Percentiles rank a stretch among this genome's conserved stretches.
These are phyloP conservation scores for Ploceus nigricollis DNA, from an alignment of 2,113 vertebrate genomes.

Conservation along the genomic window DNA sequence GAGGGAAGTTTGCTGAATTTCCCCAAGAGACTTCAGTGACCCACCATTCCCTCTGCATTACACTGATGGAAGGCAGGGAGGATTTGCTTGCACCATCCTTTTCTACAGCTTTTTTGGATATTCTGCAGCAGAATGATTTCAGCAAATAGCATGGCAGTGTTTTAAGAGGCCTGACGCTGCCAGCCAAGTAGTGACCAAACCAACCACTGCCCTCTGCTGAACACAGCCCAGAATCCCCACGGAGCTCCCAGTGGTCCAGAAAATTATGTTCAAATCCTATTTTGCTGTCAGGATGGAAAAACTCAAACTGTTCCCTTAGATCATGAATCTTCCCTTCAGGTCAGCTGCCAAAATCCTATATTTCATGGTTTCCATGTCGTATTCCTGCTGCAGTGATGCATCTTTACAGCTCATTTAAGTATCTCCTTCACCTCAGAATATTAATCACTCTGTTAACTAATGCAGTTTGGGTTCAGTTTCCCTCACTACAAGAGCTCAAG, in stretches of 20 bases:
- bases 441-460: neutral
- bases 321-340: neutral
- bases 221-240: neutral
- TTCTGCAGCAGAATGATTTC: neutral
- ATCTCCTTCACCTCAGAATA: neutral
- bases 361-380: neutral
- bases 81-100: neutral
- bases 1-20: neutral
- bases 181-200: constrained; percentile 15
- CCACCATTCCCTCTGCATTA: neutral
- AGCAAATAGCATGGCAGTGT: neutral
- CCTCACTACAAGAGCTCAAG: neutral
- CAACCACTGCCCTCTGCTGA: constrained; percentile 66
- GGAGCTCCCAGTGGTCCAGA: neutral
- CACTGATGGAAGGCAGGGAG: neutral
- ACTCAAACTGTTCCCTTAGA: neutral
- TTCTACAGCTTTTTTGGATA: neutral
- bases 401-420: neutral
- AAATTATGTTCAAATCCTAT: neutral
- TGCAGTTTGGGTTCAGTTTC: neutral
- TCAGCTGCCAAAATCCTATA: neutral
- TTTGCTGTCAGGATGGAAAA: neutral
- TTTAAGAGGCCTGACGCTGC: neutral
- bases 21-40: neutral
- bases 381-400: neutral